Conservation (phyloP, 2,113 vertebrate species). For the Cephalopterus ornatus region DNA sequence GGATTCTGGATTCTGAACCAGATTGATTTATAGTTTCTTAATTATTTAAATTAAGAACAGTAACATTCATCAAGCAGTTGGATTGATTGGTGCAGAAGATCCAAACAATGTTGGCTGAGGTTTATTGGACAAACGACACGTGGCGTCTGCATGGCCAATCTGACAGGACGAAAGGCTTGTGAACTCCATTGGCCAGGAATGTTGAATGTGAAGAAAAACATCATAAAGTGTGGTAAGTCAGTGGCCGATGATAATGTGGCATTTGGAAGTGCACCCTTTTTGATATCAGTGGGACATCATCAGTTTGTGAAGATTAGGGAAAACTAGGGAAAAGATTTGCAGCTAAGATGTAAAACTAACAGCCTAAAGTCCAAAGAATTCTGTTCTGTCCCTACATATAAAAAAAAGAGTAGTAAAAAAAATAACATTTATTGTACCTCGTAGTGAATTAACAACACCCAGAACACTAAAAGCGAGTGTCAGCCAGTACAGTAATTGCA, state of each 20-base stretch:
- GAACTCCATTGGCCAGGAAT: not conserved
- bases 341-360: not conserved
- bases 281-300: not conserved
- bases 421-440: not conserved
- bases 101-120: not conserved
- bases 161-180: not conserved
- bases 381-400: not conserved
- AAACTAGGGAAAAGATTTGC: not conserved
- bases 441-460: not conserved
- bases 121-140: rapidly evolving
- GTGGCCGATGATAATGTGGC: not conserved
- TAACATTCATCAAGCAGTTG: not conserved
- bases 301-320: not conserved
- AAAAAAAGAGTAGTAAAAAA: not conserved
- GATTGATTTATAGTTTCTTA: not conserved
- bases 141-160: not conserved
- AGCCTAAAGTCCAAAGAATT: not conserved
- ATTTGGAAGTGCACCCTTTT: not conserved
- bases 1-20: not conserved
- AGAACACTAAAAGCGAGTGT: not conserved
- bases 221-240: not conserved
- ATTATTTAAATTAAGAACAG: not conserved
- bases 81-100: not conserved
- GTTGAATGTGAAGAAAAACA: not conserved
- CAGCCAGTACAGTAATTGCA: not conserved